Percentiles rank a stretch among this genome's conserved stretches.
These are phyloP conservation scores for Cichladusa arquata DNA, from an alignment of 2,113 vertebrate species.

Conservation along the genomic window DNA sequence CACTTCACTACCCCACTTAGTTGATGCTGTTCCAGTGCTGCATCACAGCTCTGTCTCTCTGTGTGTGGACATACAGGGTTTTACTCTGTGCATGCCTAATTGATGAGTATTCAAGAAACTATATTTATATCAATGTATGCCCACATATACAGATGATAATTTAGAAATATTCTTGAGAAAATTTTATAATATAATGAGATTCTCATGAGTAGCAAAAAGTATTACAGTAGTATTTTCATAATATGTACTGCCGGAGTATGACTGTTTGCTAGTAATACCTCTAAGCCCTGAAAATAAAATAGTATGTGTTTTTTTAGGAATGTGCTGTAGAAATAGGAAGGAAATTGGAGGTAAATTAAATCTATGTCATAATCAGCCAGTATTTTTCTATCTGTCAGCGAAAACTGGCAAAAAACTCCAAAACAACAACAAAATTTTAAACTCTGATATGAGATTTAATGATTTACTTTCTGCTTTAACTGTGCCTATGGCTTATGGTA, in stretches of 20 bases:
- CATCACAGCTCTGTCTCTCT: background rate
- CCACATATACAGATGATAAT: background rate
- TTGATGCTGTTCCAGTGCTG: background rate
- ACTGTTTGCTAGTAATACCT: conserved; percentile 16
- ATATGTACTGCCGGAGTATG: background rate
- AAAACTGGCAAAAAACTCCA: background rate
- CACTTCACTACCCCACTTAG: background rate
- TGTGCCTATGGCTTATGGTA: background rate
- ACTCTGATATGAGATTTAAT: conserved; percentile 4
- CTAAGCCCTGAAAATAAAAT: background rate
- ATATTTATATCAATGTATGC: background rate
- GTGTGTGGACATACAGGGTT: rapidly evolving
- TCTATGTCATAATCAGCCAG: background rate
- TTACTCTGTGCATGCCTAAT: background rate
- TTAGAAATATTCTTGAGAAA: background rate
- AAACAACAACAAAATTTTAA: conserved; percentile 19
- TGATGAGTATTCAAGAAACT: background rate
- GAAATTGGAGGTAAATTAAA: conserved; percentile 39
- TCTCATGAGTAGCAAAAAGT: background rate
- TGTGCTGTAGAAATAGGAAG: conserved; percentile 1
- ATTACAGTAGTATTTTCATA: background rate
- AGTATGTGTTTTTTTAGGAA: background rate
- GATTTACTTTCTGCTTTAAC: conserved; percentile 10
- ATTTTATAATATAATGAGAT: background rate
- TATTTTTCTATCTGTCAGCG: conserved; percentile 24